Conservation (phyloP, 1,140 invertebrate genomes). For the Megathymus violae region DNA sequence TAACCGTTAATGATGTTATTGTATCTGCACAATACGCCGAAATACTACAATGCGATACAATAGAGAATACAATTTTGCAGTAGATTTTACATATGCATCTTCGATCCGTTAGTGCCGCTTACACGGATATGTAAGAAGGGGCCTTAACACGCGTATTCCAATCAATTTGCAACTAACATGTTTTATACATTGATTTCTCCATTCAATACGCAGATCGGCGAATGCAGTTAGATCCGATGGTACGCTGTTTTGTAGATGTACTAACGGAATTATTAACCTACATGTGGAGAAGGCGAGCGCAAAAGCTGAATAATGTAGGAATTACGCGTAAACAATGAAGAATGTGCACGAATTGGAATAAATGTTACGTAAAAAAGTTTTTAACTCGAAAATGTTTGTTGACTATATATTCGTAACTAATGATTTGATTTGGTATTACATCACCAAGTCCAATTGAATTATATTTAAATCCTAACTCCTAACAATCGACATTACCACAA, state of each 20-base stretch:
- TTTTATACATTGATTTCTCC: slow-evolving; percentile 39
- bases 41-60: background rate
- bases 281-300: slow-evolving; percentile 63
- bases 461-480: no score
- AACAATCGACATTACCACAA: no score
- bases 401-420: no score
- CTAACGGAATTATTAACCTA: slow-evolving; percentile 79
- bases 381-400: no score
- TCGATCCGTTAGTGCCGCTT: background rate
- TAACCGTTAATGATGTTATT: background rate
- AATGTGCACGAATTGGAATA: background rate
- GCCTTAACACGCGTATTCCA: slow-evolving; percentile 9
- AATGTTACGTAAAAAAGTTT: background rate
- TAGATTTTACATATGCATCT: background rate
- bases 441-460: no score
- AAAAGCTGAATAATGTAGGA: slow-evolving; percentile 72
- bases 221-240: slow-evolving; percentile 63
- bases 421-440: no score
- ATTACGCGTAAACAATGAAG: slow-evolving; percentile 21
- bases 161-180: slow-evolving; percentile 33
- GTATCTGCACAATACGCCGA: background rate
- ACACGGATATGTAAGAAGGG: slow-evolving; percentile 19
- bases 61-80: background rate
- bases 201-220: slow-evolving; percentile 40
- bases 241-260: slow-evolving; percentile 68